A percentile compares a stretch with the other conserved stretches of the same genome.
Evolutionary conservation across 2,113 vertebrate species (phyloP).

Genomic region (Rallus limicola): DNA sequence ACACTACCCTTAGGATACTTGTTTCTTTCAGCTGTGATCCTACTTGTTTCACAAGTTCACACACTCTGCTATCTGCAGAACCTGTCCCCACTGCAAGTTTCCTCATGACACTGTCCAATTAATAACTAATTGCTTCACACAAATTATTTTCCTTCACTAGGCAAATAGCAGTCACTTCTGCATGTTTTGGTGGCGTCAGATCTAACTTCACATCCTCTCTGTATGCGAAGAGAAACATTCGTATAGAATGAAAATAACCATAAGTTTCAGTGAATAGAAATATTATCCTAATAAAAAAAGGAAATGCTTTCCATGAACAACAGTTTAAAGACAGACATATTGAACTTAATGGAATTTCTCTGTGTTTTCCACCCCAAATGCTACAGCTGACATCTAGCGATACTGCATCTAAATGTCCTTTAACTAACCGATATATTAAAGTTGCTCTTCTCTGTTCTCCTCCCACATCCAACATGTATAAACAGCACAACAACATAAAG

Average conservation of each 20-base stretch:
- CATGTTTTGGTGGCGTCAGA: neutral
- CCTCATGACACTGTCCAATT: neutral
- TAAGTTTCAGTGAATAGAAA: neutral
- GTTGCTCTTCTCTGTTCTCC: neutral
- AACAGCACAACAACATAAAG: slow-evolving; percentile 33
- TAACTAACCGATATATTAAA: neutral
- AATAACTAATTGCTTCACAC: neutral
- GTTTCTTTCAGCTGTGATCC: neutral
- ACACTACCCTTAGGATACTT: neutral
- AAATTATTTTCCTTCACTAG: neutral
- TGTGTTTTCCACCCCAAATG: neutral
- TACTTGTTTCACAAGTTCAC: neutral
- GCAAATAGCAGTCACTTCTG: neutral
- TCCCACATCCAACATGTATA: neutral
- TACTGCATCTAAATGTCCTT: neutral
- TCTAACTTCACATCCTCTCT: neutral
- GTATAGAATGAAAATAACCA: neutral
- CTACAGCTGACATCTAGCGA: neutral
- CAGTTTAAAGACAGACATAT: slow-evolving; percentile 17
- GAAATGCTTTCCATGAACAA: slow-evolving; percentile 4
- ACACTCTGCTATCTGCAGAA: neutral
- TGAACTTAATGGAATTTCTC: neutral
- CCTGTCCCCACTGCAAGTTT: neutral
- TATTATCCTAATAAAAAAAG: neutral
- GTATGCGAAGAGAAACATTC: neutral